These are phyloP conservation scores for Portevinia maculata DNA, from an alignment of 2,888 invertebrate genomes.

Conservation along the genomic window DNA sequence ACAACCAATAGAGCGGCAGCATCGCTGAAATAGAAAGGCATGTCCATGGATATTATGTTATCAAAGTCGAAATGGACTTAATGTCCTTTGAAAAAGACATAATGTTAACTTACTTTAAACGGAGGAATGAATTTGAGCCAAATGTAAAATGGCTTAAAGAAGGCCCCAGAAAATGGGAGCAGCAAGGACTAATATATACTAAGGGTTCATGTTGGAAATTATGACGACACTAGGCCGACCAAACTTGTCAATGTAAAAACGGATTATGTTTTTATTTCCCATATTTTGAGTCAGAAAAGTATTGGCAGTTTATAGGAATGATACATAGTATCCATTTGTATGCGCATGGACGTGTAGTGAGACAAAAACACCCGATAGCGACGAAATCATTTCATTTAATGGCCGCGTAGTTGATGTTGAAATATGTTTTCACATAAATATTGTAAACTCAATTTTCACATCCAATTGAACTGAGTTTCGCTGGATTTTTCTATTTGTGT, in stretches of 20 bases:
- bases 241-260: constrained; percentile 35
- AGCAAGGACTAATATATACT: no score
- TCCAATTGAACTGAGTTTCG: constrained; percentile 56
- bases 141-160: no score
- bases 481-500: not conserved
- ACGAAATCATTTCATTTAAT: constrained; percentile 49
- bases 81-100: no score
- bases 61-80: no score
- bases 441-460: constrained; percentile 63
- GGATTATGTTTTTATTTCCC: constrained; percentile 15
- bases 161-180: no score
- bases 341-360: not conserved
- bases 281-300: constrained; percentile 30
- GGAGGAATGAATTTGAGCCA: no score
- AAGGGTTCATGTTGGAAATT: no score
- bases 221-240: constrained; percentile 33
- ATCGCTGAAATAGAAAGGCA: no score
- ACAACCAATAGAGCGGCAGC: no score
- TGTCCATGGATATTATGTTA: no score
- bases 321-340: constrained; percentile 31
- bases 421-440: constrained; percentile 65
- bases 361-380: constrained; percentile 15
- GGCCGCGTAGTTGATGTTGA: constrained; percentile 61
- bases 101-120: no score
- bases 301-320: constrained; percentile 44